Conservation (phyloP, 2,888 invertebrate genomes). For the Lasioglossum zephyrum region DNA sequence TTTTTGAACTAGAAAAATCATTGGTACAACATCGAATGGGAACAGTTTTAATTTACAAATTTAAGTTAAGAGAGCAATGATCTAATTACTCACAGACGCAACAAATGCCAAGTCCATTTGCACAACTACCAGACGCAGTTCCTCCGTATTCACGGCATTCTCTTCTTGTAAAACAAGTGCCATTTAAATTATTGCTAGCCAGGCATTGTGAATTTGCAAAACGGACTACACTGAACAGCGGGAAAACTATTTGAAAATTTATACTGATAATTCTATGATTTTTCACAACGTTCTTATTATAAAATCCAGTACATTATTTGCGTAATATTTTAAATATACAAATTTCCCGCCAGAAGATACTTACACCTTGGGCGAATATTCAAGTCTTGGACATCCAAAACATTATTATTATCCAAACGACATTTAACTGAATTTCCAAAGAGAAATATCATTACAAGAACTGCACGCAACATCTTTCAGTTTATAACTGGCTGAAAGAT, state of each 20-base stretch:
- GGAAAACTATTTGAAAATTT: slow-evolving; percentile 86
- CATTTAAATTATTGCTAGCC: slow-evolving; percentile 88
- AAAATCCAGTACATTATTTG: background rate
- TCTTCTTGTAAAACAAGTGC: slow-evolving; percentile 91
- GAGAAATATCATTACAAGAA: slow-evolving; percentile 31
- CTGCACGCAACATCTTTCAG: slow-evolving; percentile 72
- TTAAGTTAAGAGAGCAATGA: background rate
- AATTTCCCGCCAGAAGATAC: slow-evolving; percentile 43
- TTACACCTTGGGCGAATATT: slow-evolving; percentile 76
- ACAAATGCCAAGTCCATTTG: slow-evolving; percentile 91
- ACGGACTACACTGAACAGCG: slow-evolving; percentile 91
- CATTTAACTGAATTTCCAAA: slow-evolving; percentile 17
- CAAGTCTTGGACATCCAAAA: slow-evolving; percentile 29
- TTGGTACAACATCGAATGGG: background rate
- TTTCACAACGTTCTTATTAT: background rate
- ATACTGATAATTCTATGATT: background rate
- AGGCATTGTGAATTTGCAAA: slow-evolving; percentile 90
- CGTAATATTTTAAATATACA: background rate
- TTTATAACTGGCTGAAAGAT: slow-evolving; percentile 41
- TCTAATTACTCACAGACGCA: slow-evolving; percentile 89
- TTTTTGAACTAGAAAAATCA: slow-evolving; percentile 87
- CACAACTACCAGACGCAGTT: slow-evolving; percentile 90
- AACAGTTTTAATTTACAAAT: background rate
- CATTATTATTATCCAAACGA: slow-evolving; percentile 13
- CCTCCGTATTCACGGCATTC: slow-evolving; percentile 91